Percentiles rank a stretch among this genome's conserved stretches.
Conservation (phyloP, 2,888 invertebrate genomes). For the Mycogona germanica region DNA sequence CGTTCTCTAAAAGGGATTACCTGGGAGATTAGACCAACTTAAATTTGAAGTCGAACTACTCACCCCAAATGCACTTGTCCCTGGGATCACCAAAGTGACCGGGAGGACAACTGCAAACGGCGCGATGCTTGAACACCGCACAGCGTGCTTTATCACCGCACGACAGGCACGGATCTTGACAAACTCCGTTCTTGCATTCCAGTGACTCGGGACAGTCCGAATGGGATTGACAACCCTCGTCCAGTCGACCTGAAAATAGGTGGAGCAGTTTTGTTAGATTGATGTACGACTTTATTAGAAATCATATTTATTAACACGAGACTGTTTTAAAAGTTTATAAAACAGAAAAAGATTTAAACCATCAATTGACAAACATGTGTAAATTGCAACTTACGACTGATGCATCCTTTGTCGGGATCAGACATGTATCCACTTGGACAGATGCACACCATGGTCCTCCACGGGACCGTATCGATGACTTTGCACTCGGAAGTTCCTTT, state of each 20-base stretch:
- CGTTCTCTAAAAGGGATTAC: neutral
- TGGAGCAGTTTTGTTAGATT: neutral
- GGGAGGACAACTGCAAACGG: slow-evolving; percentile 43
- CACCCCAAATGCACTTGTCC: slow-evolving; percentile 23
- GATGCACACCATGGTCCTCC: slow-evolving; percentile 77
- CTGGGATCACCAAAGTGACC: slow-evolving; percentile 36
- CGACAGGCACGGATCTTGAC: slow-evolving; percentile 25
- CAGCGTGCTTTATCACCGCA: slow-evolving; percentile 50
- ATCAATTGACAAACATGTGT: neutral
- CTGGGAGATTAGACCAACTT: neutral
- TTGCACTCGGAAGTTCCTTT: slow-evolving; percentile 42
- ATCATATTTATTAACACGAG: too few relatives aligned
- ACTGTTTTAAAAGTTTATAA: neutral
- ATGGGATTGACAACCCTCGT: slow-evolving; percentile 56
- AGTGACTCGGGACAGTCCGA: slow-evolving; percentile 59
- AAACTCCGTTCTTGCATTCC: slow-evolving; percentile 58
- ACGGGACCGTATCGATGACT: slow-evolving; percentile 69
- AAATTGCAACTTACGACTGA: slow-evolving; percentile 19
- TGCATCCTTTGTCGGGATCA: slow-evolving; percentile 20
- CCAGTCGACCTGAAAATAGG: slow-evolving; percentile 29
- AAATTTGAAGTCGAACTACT: neutral
- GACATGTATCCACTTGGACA: slow-evolving; percentile 22
- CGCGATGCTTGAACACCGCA: slow-evolving; percentile 43
- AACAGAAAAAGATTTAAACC: neutral
- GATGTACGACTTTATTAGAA: neutral